A percentile compares a stretch with the other conserved stretches of the same genome.
Evolutionary conservation across 2,113 vertebrate species (phyloP).

Genomic region (Etheostoma cragini): DNA sequence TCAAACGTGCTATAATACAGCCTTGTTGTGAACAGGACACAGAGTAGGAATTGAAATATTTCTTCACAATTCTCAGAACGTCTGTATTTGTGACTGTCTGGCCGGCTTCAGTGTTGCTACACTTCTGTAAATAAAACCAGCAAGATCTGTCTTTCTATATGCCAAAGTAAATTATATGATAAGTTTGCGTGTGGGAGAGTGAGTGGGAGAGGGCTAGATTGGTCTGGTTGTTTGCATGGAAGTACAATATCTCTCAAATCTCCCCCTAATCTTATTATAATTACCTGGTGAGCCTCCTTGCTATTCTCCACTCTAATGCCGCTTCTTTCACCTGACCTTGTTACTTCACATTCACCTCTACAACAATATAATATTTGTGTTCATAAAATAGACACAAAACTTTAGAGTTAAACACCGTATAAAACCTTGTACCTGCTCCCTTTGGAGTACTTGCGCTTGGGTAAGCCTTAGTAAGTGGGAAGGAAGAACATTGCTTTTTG

Average conservation of each 20-base stretch:
- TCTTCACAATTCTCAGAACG: conserved; percentile 11
- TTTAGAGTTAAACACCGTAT: conserved; percentile 43
- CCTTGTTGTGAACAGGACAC: conserved; percentile 21
- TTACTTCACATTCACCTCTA: conserved; percentile 46
- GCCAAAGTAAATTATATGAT: conserved; percentile 58
- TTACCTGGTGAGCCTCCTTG: conserved; percentile 71
- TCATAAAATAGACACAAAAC: conserved; percentile 36
- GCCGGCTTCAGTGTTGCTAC: conserved; percentile 16
- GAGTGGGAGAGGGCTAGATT: conserved; percentile 44
- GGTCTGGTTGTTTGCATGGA: conserved; percentile 52
- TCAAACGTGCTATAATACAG: conserved; percentile 11
- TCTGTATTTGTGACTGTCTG: conserved; percentile 32
- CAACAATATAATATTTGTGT: conserved; percentile 55
- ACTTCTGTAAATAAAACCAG: conserved; percentile 36
- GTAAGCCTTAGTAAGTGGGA: conserved; percentile 29
- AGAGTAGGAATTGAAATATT: conserved; percentile 13
- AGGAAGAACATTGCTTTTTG: conserved; percentile 17
- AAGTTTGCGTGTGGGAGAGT: conserved; percentile 46
- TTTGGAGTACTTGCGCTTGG: conserved; percentile 17
- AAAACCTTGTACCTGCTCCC: conserved; percentile 19
- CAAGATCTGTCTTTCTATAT: conserved; percentile 22
- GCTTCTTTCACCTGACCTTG: conserved; percentile 62
- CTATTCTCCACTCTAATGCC: conserved; percentile 50
- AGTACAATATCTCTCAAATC: conserved; percentile 61
- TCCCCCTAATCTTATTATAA: conserved; percentile 77